Evolutionary conservation across 2,797 vertebrate genomes (phyloP).

Genomic region (Danio jaintianensis): DNA sequence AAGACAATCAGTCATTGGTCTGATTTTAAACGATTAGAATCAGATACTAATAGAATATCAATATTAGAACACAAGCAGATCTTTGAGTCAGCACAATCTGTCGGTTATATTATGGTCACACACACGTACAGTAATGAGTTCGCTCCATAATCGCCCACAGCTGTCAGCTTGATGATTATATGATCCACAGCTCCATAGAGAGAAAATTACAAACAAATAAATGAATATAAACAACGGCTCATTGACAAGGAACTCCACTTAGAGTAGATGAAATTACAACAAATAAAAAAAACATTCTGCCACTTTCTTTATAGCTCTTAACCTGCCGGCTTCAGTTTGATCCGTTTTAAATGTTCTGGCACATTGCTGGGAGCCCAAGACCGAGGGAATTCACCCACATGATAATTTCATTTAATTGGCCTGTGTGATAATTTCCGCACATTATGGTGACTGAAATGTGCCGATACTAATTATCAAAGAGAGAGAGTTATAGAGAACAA

Average conservation of each 20-base stretch:
- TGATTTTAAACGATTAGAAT: conserved; percentile 10
- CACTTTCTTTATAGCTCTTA: conserved; percentile 50
- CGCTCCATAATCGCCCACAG: conserved; percentile 45
- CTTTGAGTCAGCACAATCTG: conserved; percentile 14
- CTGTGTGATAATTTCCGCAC: conserved; percentile 38
- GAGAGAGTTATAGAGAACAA: background rate
- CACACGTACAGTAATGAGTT: conserved; percentile 41
- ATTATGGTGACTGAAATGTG: conserved; percentile 56
- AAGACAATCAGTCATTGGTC: background rate
- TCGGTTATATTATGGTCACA: conserved; percentile 28
- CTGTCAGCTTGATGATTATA: conserved; percentile 51
- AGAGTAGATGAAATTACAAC: conserved; percentile 37
- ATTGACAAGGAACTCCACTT: conserved; percentile 36
- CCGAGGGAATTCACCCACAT: conserved; percentile 46
- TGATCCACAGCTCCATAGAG: conserved; percentile 48
- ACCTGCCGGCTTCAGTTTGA: conserved; percentile 56
- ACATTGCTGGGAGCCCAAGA: conserved; percentile 3
- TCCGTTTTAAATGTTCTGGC: conserved; percentile 52
- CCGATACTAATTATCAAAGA: conserved; percentile 42
- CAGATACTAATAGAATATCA: conserved; percentile 20
- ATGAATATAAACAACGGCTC: conserved; percentile 36
- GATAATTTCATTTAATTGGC: conserved; percentile 61
- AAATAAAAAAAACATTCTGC: conserved; percentile 39
- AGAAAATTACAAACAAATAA: conserved; percentile 40
- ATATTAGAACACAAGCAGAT: conserved; percentile 22